Base-by-base conservation (phyloP, 2,113 vertebrate genomes). In the Chrysochloris asiatica region DNA sequence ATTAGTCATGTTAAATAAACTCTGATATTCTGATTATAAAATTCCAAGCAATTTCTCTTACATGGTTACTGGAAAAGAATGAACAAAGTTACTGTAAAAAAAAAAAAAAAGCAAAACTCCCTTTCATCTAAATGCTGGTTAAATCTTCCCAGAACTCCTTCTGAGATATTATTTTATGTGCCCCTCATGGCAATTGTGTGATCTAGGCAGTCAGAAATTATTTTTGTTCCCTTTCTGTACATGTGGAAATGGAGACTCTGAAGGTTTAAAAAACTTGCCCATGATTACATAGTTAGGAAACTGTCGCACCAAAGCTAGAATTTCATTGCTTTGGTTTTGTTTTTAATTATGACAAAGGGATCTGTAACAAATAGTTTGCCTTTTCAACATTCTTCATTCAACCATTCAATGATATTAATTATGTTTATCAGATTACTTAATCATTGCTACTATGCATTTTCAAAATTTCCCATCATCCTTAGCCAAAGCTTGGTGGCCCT, bases 1-100 rank as follows among this genome's bases (percentile, higher is more conserved):
- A 92, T 95, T 94, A 95, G 95, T 96, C 95, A 97, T 11, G 0
- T 96, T 95, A 95, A 93, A 95, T 96, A 92, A 95, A 96, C 78
- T 54, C 93, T 73, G 94, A 96, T 96, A 95, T 93, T 93, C 84
- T 83, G 95, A 96, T 95, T 94, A 92, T 95, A 95, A 96, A 93
- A 96, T 95, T 95, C 95, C 89, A 95, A 92, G 88, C 63, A 91
- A 89, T 93, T 95, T 95, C 63, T 95, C 65, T 93, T 93, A 88
- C 63, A 76, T 47, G 84, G 79, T 95, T 94, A 89, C 87, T 94
- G 91, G 91, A 93, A 95, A 93, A 94, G 89, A 93, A 94, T 61
- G 89, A 92, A 79, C 79, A 43, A 92, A 95, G 88, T 92, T 85
- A 71, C 93, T 88, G 72, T 6, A 61, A 61, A 61, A 50, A 50